Evolutionary conservation across 2,888 invertebrate species (phyloP).

Genomic region (Rhagonycha lutea): DNA sequence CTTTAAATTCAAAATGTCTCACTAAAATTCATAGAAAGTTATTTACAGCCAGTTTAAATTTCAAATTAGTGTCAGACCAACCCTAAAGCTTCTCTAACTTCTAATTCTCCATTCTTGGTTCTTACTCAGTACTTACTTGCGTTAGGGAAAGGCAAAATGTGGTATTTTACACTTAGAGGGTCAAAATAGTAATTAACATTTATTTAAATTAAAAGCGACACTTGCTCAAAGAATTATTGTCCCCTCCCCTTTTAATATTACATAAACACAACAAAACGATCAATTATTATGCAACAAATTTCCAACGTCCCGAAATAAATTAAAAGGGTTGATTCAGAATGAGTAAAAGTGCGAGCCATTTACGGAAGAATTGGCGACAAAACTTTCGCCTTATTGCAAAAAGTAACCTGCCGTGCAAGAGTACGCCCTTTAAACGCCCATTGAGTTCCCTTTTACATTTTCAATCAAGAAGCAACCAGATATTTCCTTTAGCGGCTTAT

Average conservation of each 20-base stretch:
- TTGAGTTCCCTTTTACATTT: constrained; percentile 29
- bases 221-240: constrained; percentile 25
- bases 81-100: constrained; percentile 33
- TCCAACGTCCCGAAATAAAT: background rate
- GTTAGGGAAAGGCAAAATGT: constrained; percentile 25
- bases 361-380: background rate
- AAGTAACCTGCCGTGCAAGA: constrained; percentile 21
- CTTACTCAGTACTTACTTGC: constrained; percentile 32
- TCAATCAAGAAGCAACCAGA: constrained; percentile 26
- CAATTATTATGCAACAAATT: background rate
- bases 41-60: constrained; percentile 53
- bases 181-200: constrained; percentile 32
- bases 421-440: constrained; percentile 29
- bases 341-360: background rate
- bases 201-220: constrained; percentile 30
- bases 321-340: background rate
- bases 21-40: constrained; percentile 52
- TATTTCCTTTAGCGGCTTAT: constrained; percentile 18
- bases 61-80: constrained; percentile 51
- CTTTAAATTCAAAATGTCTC: constrained; percentile 36
- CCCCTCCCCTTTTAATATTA: constrained; percentile 1
- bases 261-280: background rate
- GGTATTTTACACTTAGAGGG: constrained; percentile 34
- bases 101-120: constrained; percentile 31
- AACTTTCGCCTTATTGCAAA: background rate